These are phyloP conservation scores for Meriones unguiculatus DNA, from an alignment of 2,113 vertebrate species.

Conservation along the genomic window DNA sequence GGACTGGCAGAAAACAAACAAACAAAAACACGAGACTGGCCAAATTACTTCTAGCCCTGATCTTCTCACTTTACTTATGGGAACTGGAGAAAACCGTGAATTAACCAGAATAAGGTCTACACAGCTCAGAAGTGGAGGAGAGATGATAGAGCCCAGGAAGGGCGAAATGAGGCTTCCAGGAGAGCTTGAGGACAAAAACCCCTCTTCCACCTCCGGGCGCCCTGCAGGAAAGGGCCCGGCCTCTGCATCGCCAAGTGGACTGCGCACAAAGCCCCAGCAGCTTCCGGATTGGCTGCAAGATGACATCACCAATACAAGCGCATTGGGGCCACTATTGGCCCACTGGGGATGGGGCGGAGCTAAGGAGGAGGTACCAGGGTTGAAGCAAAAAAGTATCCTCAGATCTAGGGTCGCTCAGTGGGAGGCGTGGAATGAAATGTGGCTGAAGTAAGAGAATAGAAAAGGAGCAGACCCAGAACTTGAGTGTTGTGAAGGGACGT, in stretches of 20 bases:
- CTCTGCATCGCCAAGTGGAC: background rate
- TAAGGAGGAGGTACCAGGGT: background rate
- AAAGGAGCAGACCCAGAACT: slow-evolving; percentile 16
- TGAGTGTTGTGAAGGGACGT: slow-evolving; percentile 46
- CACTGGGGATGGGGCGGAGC: slow-evolving; percentile 47
- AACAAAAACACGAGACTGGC: background rate
- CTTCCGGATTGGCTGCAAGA: slow-evolving; percentile 65
- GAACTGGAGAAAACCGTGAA: background rate
- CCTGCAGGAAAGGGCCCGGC: background rate
- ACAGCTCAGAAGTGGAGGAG: background rate
- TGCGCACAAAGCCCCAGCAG: background rate
- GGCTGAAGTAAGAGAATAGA: background rate
- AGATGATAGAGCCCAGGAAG: background rate
- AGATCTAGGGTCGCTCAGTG: background rate
- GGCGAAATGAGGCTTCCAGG: background rate
- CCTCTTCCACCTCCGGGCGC: background rate
- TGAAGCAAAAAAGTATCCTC: background rate
- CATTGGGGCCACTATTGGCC: slow-evolving; percentile 65
- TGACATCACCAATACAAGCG: slow-evolving; percentile 69
- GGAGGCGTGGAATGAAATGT: background rate
- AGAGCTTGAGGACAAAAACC: background rate
- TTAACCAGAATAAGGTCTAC: background rate
- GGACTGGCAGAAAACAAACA: background rate
- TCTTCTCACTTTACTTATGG: slow-evolving; percentile 18
- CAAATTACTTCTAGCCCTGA: background rate